phyloP scores from a whole-genome alignment of 2,797 vertebrate genomes.

The Spheniscus humboldti region DNA sequence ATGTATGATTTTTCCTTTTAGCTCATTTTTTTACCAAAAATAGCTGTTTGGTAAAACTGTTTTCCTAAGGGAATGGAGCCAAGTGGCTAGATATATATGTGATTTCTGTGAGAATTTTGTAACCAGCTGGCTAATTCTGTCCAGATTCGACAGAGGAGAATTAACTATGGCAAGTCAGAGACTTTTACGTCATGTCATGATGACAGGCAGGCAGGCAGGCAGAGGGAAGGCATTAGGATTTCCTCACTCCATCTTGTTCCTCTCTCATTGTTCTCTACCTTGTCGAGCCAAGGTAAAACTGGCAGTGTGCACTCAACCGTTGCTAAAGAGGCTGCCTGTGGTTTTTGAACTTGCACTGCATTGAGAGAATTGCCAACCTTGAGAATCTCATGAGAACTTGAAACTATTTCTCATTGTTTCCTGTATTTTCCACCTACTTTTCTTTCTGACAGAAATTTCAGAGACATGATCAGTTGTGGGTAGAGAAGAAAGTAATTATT shows the following conservation, averaged over 20 bases:
- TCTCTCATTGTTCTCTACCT: background rate
- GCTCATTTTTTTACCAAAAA: background rate
- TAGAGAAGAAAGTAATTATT: background rate
- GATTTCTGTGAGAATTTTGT: background rate
- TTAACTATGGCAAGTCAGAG: background rate
- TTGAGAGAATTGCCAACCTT: background rate
- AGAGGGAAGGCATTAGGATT: background rate
- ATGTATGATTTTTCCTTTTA: background rate
- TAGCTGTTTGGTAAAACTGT: background rate
- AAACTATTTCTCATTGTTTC: background rate
- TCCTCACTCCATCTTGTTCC: background rate
- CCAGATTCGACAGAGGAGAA: background rate
- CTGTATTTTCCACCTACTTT: background rate
- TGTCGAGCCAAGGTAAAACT: background rate
- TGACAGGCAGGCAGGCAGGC: background rate
- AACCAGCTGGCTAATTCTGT: background rate
- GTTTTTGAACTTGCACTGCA: background rate
- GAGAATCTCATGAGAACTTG: background rate
- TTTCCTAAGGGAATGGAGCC: background rate
- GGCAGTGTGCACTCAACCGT: background rate
- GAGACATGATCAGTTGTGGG: background rate
- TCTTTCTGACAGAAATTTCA: background rate
- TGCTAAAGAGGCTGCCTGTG: background rate
- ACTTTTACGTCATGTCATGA: background rate
- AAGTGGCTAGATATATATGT: background rate